Base-by-base conservation (phyloP, 2,888 invertebrate genomes). In the Cabera pusaria region DNA sequence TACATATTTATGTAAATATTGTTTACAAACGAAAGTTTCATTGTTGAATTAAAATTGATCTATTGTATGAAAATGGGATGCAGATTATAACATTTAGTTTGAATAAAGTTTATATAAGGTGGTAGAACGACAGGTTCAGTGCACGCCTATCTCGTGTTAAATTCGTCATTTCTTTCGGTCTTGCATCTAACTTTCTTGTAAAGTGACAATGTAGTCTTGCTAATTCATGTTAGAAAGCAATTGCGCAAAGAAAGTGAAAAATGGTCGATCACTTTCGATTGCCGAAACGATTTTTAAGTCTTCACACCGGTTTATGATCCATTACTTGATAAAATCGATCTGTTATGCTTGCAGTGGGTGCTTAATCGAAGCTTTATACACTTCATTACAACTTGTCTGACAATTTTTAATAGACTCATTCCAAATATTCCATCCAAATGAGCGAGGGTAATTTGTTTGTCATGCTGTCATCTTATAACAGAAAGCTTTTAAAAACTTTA, bases 201-300 rank as follows among this genome's bases (percentile, higher is more conserved):
- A 35, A 36, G 39, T 51, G 58, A 54, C 55, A 52, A 53, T 47
- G 47, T 48, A 62, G 53, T 71, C 62, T 67, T 53, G 58, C 64
- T 63, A 64, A 63, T 65, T 70, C 69, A 63, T 67, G 70, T 65
- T 73, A 74, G 76, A 80, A 80, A 83, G 79, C 70, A 68, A 72
- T 78, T 67, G 59, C 62, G 64, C 66, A 69, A 72, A 71, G 80
- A 83, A 82, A 82, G 78, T 77, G 68, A 62, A 64, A 74, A 75
- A 66, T 61, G 52, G 26, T 52, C 53, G 52, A 71, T 72, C 62
- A 70, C 74, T 77, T 80, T 80, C 74, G 56, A 65, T 70, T 62
- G 59, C 52, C 57, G 50, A 52, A 47, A 50, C 59, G 49, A 59
- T 59, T 66, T 59, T 56, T n/a, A n/a, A 52, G 58, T 51, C 53